phyloP scores from a whole-genome alignment of 92 coral and sea anemone species.

The Siderastrea siderea region DNA sequence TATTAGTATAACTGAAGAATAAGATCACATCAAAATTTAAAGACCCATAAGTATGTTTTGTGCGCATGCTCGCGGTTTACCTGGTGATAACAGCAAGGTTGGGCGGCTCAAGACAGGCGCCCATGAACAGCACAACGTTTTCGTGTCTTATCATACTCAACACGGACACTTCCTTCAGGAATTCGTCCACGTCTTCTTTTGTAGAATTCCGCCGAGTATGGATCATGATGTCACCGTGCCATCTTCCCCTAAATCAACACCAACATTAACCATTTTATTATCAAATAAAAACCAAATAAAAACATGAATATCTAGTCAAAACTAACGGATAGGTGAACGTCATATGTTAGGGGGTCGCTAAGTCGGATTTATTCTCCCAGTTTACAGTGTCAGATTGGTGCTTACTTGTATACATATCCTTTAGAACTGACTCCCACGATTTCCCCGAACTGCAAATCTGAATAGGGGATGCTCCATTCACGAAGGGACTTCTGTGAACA shows the following conservation, averaged over 20 bases:
- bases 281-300: background rate
- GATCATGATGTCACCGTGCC: constrained; percentile 99
- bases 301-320: too few relatives aligned
- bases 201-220: constrained; percentile 88
- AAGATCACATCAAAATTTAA: too few relatives aligned
- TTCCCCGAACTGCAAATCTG: constrained; percentile 93
- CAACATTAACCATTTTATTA: background rate
- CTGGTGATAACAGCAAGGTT: constrained; percentile 98
- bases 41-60: too few relatives aligned
- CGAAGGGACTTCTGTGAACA: constrained; percentile 78
- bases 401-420: constrained; percentile 85
- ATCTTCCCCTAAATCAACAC: constrained; percentile 84
- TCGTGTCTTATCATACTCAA: constrained; percentile 99
- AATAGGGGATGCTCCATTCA: constrained; percentile 91
- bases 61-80: constrained; percentile 37
- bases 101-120: constrained; percentile 99
- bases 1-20: too few relatives aligned
- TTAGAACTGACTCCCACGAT: constrained; percentile 91
- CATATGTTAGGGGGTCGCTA: too few relatives aligned
- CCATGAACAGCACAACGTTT: constrained; percentile 98
- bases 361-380: background rate
- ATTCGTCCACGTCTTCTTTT: constrained; percentile 86
- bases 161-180: constrained; percentile 93
- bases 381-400: background rate
- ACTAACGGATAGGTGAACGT: too few relatives aligned